phyloP scores from a whole-genome alignment of 2,113 vertebrate species.

The Syrmaticus mikado region DNA sequence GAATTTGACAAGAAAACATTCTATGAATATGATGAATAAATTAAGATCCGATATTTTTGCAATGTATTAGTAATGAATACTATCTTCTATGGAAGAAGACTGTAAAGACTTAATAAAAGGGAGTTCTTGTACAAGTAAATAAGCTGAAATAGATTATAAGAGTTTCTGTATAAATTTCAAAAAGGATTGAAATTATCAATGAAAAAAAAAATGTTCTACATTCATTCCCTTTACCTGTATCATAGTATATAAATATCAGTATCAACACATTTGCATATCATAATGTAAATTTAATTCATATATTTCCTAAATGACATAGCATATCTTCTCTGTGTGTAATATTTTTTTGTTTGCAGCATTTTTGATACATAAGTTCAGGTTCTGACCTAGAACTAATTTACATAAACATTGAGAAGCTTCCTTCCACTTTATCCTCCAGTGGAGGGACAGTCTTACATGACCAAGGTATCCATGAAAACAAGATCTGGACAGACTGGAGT shows the following conservation, averaged over 20 bases:
- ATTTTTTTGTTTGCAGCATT: not conserved
- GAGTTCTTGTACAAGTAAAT: not conserved
- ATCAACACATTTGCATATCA: not conserved
- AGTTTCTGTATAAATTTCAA: constrained; percentile 6
- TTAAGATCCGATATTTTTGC: not conserved
- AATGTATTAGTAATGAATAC: not conserved
- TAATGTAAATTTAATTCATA: not conserved
- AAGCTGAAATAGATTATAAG: not conserved
- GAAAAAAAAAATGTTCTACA: not conserved
- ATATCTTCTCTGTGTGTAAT: not conserved
- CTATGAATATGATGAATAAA: not conserved
- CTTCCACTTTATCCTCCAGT: not conserved
- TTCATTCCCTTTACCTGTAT: not conserved
- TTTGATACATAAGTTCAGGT: not conserved
- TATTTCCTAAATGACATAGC: not conserved
- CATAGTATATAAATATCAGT: not conserved
- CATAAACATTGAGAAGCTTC: not conserved
- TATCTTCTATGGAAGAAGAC: not conserved
- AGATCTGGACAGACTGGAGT: too few species aligned
- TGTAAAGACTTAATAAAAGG: not conserved
- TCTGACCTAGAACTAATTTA: not conserved
- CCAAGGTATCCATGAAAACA: not conserved
- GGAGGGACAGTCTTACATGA: not conserved
- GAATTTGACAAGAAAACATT: not conserved
- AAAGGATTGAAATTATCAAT: not conserved